These are phyloP conservation scores for Colaptes auratus DNA, from an alignment of 2,113 vertebrate genomes.

Conservation along the genomic window DNA sequence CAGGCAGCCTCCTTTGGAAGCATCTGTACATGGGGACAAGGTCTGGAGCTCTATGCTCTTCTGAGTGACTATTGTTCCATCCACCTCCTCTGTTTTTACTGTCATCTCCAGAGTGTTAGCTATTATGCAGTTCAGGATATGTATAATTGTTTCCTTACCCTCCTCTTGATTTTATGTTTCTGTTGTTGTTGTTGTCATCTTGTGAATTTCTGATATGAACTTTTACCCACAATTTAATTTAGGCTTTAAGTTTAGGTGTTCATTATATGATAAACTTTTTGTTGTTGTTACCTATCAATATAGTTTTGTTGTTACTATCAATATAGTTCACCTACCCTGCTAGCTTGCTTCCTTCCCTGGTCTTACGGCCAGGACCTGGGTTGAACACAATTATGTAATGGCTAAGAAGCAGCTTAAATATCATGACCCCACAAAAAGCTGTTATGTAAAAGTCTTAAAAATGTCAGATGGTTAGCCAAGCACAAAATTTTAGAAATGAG, in stretches of 20 bases:
- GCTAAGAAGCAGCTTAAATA: background rate
- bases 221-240: background rate
- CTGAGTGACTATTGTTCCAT: background rate
- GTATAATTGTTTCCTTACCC: background rate
- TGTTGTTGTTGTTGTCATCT: background rate
- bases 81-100: background rate
- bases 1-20: background rate
- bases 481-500: background rate
- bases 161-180: background rate
- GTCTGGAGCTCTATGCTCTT: background rate
- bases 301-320: background rate
- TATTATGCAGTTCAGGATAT: background rate
- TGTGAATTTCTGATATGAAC: background rate
- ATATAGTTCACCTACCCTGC: background rate
- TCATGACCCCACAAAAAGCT: background rate
- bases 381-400: background rate
- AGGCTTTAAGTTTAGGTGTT: background rate
- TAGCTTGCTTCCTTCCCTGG: background rate
- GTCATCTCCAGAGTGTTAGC: accelerated
- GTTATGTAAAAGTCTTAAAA: background rate
- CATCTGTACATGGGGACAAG: background rate
- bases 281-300: background rate
- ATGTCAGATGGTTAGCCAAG: background rate
- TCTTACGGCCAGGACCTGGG: background rate
- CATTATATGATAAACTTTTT: background rate